Conservation (phyloP, 2,113 vertebrate species). For the Centropus bengalensis region DNA sequence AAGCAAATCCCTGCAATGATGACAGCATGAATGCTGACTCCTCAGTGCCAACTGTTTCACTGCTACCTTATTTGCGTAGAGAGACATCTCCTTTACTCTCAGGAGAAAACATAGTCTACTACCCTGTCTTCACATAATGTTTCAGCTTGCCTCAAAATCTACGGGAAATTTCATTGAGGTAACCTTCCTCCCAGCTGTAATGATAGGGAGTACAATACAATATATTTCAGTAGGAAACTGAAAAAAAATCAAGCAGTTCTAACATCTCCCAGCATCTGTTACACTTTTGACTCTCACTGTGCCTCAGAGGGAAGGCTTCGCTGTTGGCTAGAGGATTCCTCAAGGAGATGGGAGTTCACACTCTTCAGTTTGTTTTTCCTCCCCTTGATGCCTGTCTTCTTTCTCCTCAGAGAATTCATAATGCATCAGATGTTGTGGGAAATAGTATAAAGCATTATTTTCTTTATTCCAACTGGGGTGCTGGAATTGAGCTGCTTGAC, state of each 20-base stretch:
- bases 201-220: neutral
- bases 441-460: neutral
- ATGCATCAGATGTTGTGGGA: neutral
- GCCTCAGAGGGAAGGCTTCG: neutral
- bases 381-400: neutral
- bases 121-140: neutral
- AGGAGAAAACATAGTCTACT: neutral
- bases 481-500: neutral
- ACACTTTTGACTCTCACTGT: neutral
- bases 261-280: neutral
- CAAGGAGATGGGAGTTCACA: neutral
- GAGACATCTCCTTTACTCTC: neutral
- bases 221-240: neutral
- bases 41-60: neutral
- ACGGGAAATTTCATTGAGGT: neutral
- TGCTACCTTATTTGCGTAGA: neutral
- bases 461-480: neutral
- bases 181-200: neutral
- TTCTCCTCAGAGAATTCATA: neutral
- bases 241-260: neutral
- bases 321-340: neutral
- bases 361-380: neutral
- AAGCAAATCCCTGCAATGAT: neutral
- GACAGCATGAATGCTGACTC: neutral
- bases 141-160: neutral